A percentile compares a stretch with the other conserved stretches of the same genome.
phyloP scores from a whole-genome alignment of 2,797 vertebrate genomes.

The Harpagifer antarcticus region DNA sequence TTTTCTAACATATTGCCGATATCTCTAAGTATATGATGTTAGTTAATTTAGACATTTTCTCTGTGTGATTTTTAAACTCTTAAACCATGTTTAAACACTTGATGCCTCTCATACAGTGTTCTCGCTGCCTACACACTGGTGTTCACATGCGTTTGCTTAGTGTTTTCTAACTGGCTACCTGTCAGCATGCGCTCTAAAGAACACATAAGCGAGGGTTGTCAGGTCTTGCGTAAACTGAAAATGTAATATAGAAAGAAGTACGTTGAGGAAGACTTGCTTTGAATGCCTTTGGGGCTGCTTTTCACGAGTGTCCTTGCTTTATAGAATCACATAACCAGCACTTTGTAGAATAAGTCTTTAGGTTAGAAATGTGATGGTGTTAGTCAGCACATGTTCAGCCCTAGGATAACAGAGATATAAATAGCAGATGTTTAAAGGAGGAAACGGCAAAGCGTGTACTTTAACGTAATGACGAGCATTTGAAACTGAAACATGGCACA shows the following conservation, averaged over 20 bases:
- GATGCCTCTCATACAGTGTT: too few species aligned
- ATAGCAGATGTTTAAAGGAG: neutral
- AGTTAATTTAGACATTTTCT: too few species aligned
- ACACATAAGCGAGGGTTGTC: neutral
- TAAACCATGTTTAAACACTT: too few species aligned
- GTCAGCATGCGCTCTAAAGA: neutral
- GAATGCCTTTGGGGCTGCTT: neutral
- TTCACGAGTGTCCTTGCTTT: neutral
- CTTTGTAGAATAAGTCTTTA: neutral
- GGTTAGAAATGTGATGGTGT: neutral
- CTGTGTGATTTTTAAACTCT: too few species aligned
- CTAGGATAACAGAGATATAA: neutral
- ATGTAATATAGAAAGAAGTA: constrained; percentile 7
- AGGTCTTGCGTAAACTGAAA: constrained; percentile 13
- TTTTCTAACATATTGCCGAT: too few species aligned
- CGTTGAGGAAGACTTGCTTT: neutral
- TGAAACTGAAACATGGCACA: constrained; percentile 1
- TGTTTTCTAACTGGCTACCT: neutral
- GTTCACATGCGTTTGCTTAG: neutral
- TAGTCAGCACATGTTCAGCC: neutral
- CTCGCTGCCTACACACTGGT: too few species aligned
- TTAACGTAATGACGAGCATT: neutral
- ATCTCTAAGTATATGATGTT: too few species aligned
- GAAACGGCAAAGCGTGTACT: neutral
- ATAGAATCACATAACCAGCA: neutral